These are phyloP conservation scores for Neosilurus hyrtlii DNA, from an alignment of 2,797 vertebrate species.

Conservation along the genomic window DNA sequence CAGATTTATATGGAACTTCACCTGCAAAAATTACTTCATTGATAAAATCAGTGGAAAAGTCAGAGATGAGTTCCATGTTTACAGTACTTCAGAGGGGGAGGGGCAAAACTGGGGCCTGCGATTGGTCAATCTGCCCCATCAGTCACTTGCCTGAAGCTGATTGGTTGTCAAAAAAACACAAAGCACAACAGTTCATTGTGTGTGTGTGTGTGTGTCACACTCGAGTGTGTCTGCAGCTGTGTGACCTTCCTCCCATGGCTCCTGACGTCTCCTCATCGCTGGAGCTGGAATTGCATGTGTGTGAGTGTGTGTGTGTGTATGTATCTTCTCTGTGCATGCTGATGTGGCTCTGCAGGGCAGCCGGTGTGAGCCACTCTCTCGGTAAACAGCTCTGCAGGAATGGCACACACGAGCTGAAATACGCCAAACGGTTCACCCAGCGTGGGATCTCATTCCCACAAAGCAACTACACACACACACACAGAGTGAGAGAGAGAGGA, in stretches of 20 bases:
- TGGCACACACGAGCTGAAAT: slow-evolving; percentile 94
- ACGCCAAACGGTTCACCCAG: slow-evolving; percentile 93
- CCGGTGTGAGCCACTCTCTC: slow-evolving; percentile 91
- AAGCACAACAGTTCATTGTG: slow-evolving; percentile 43
- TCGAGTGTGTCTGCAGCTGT: slow-evolving; percentile 85
- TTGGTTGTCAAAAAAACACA: slow-evolving; percentile 25
- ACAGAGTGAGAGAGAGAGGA: not conserved
- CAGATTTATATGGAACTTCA: slow-evolving; percentile 24
- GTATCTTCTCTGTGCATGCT: slow-evolving; percentile 81
- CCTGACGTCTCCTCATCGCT: slow-evolving; percentile 80
- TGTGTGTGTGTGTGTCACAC: slow-evolving; percentile 69
- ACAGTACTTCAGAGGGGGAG: slow-evolving; percentile 33
- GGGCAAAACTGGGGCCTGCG: slow-evolving; percentile 33
- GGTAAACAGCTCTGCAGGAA: slow-evolving; percentile 94
- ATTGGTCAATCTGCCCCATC: slow-evolving; percentile 55
- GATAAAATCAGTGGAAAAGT: slow-evolving; percentile 20
- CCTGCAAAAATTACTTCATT: not conserved
- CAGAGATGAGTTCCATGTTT: slow-evolving; percentile 11
- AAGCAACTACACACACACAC: slow-evolving; percentile 77
- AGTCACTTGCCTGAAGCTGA: slow-evolving; percentile 43
- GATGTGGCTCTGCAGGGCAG: slow-evolving; percentile 91
- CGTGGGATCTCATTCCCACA: slow-evolving; percentile 90
- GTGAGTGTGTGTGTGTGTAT: slow-evolving; percentile 54
- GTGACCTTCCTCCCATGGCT: slow-evolving; percentile 74
- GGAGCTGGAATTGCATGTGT: slow-evolving; percentile 70